phyloP scores from a whole-genome alignment of 2,797 vertebrate genomes.

The Echiichthys vipera region DNA sequence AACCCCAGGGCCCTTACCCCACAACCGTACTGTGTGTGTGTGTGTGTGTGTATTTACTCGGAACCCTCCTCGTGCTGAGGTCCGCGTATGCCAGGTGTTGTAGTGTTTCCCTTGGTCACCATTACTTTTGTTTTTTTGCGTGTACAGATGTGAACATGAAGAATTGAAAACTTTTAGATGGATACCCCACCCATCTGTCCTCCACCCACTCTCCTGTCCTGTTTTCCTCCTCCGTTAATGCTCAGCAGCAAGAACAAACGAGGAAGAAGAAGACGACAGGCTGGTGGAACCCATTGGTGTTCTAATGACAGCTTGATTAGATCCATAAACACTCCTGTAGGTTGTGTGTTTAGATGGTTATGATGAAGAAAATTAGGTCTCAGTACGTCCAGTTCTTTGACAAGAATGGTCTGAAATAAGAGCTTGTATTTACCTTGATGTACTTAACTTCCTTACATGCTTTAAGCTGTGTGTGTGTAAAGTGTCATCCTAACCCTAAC shows the following conservation, averaged over 20 bases:
- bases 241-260: constrained; percentile 86
- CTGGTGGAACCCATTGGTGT: constrained; percentile 86
- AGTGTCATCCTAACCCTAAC: constrained; percentile 76
- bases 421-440: constrained; percentile 82
- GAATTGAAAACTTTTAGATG: constrained; percentile 87
- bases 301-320: constrained; percentile 74
- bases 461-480: constrained; percentile 77
- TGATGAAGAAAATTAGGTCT: constrained; percentile 74
- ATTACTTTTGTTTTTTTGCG: constrained; percentile 78
- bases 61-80: constrained; percentile 87
- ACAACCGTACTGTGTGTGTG: constrained; percentile 52
- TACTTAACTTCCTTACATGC: constrained; percentile 79
- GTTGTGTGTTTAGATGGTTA: constrained; percentile 80
- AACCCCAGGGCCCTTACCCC: constrained; percentile 69
- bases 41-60: constrained; percentile 90
- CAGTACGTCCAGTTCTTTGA: constrained; percentile 75
- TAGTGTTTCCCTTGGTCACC: constrained; percentile 96
- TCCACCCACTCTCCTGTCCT: constrained; percentile 64
- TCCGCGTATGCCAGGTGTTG: constrained; percentile 98
- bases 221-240: constrained; percentile 82
- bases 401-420: constrained; percentile 74
- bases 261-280: constrained; percentile 81
- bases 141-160: constrained; percentile 92
- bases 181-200: constrained; percentile 86
- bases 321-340: constrained; percentile 82